A percentile compares a stretch with the other conserved stretches of the same genome.
phyloP scores from a whole-genome alignment of 2,797 vertebrate species.

The Tauraco hartlaubi region DNA sequence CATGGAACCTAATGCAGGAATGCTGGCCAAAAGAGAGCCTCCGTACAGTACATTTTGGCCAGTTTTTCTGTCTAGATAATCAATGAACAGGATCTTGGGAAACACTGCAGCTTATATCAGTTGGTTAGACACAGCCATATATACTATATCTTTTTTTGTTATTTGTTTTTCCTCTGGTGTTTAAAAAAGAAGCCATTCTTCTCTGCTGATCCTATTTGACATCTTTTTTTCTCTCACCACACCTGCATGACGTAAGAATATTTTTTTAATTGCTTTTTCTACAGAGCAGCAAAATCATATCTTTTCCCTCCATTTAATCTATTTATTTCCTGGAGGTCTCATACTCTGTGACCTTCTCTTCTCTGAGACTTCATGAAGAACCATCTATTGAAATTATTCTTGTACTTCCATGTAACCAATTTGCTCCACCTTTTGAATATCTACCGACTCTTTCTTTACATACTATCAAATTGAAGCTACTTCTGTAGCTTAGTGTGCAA shows the following conservation, averaged over 20 bases:
- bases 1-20: background rate
- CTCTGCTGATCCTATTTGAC: background rate
- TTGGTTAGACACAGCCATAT: background rate
- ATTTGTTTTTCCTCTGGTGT: background rate
- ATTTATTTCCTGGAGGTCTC: background rate
- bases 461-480: background rate
- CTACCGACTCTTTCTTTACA: background rate
- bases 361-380: background rate
- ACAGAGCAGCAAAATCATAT: background rate
- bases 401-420: background rate
- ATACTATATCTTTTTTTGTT: rapidly evolving
- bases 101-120: background rate
- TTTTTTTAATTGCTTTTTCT: background rate
- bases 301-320: background rate
- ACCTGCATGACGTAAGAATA: background rate
- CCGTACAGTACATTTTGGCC: background rate
- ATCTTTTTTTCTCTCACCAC: background rate
- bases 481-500: background rate
- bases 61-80: slow-evolving; percentile 4
- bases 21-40: background rate
- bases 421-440: background rate
- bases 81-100: slow-evolving; percentile 19
- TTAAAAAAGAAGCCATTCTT: background rate
- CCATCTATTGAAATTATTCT: slow-evolving; percentile 22
- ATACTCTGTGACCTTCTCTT: background rate